Percentiles rank a stretch among this genome's conserved stretches.
Evolutionary conservation across 2,888 invertebrate species (phyloP).

Genomic region (Scotopteryx bipunctaria): DNA sequence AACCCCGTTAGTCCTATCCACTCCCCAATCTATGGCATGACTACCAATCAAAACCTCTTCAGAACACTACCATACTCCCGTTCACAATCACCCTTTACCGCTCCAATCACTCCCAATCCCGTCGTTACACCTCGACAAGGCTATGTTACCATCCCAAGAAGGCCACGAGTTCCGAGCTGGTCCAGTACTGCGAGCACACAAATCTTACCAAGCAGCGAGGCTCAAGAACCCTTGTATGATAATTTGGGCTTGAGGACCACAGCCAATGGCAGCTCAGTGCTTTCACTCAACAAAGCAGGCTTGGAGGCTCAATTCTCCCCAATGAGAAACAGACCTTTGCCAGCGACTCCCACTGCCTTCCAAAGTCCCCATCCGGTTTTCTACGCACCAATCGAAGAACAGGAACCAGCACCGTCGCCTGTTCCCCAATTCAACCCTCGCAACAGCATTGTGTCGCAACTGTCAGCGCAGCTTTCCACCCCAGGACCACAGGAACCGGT

Average conservation of each 20-base stretch:
- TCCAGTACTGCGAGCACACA: conserved; percentile 85
- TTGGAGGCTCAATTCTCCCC: conserved; percentile 79
- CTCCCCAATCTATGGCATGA: conserved; percentile 85
- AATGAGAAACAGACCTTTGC: conserved; percentile 86
- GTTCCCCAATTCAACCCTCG: conserved; percentile 74
- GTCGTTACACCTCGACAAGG: conserved; percentile 89
- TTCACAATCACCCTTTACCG: conserved; percentile 90
- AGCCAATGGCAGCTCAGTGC: conserved; percentile 92
- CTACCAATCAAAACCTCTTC: conserved; percentile 86
- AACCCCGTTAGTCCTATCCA: conserved; percentile 86
- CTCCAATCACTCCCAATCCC: conserved; percentile 82
- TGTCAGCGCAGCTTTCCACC: conserved; percentile 75
- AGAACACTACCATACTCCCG: conserved; percentile 91
- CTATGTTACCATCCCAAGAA: conserved; percentile 93
- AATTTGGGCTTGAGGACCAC: conserved; percentile 93
- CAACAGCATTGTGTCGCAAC: conserved; percentile 77
- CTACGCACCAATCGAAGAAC: conserved; percentile 81
- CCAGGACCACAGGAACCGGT: conserved; percentile 80
- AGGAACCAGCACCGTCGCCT: conserved; percentile 77
- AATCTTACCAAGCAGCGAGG: conserved; percentile 76
- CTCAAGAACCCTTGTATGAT: conserved; percentile 92
- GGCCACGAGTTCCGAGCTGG: conserved; percentile 93
- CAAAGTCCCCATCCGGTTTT: conserved; percentile 72
- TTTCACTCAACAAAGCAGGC: conserved; percentile 89
- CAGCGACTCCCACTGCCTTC: conserved; percentile 83